Base-by-base conservation (phyloP, 2,113 vertebrate species). In the Talpa occidentalis region DNA sequence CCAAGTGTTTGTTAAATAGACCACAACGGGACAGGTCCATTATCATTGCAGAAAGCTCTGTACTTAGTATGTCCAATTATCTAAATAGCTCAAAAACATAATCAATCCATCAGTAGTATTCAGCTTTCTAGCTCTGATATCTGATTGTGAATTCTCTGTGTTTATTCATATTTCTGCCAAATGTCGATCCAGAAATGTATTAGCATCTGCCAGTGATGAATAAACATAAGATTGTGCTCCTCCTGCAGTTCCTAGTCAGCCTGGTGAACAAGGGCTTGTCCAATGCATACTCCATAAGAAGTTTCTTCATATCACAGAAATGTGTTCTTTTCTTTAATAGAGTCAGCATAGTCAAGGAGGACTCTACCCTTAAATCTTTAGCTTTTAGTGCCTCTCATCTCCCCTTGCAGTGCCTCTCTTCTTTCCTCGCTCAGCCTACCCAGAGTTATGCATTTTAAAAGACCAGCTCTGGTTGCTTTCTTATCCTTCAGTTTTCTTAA, bases 1-100 rank as follows among this genome's bases (percentile, higher is more conserved):
- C 97, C 96, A 98, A 95, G 97, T 96, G 97, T 98, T 98, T 98
- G 98, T 97, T 98, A 98, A 98, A 98, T 97, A 98, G 98, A 98
- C 96, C 98, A 97, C 98, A 98, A 97, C 56, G 82, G 97, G 97
- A 96, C 97, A 98, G 96, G 97, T 95, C 97, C 97, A 98, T 98
- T 98, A 98, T 97, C 97, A 96, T 94, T 96, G 96, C 94, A 98
- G 94, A 98, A 95, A 98, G 96, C 97, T 96, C 96, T 97, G 96
- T 98, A 98, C 96, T 98, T 98, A 89, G 94, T 97, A 95, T 96
- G 96, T 97, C 96, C 98, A 98, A 98, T 98, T 98, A 98, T 97
- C 96, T 98, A 98, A 98, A 97, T 98, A 97, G 97, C 97, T 97
- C 94, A 92, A 98, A 98, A 98, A 80, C 95, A 96, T 97, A 97